phyloP scores from a whole-genome alignment of 1,140 invertebrate genomes.

The Nylanderia fulva region DNA sequence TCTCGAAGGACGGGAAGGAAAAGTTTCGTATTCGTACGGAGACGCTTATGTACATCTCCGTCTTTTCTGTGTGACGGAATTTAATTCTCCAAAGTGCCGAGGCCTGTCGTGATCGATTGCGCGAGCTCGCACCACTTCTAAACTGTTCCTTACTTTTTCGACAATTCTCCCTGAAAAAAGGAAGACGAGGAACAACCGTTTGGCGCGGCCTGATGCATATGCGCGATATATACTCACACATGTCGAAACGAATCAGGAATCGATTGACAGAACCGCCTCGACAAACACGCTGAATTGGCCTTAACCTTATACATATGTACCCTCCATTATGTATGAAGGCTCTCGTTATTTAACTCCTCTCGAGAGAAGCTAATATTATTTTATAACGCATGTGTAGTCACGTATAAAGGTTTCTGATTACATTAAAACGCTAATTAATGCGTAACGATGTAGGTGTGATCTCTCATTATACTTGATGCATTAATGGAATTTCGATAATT shows the following conservation, averaged over 20 bases:
- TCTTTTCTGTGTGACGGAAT: conserved; percentile 51
- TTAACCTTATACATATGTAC: conserved; percentile 12
- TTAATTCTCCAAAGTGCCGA: conserved; percentile 65
- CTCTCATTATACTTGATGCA: conserved; percentile 27
- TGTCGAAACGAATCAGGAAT: background rate
- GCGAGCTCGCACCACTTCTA: conserved; percentile 28
- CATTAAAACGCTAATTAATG: conserved; percentile 45
- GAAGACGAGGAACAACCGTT: background rate
- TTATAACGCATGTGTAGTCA: conserved; percentile 24
- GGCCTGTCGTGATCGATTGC: conserved; percentile 60
- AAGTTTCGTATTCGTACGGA: conserved; percentile 58
- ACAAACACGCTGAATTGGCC: conserved; percentile 4
- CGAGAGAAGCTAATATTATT: conserved; percentile 28
- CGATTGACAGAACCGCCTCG: background rate
- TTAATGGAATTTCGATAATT: conserved; percentile 35
- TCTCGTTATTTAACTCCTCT: conserved; percentile 13
- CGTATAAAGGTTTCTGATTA: conserved; percentile 21
- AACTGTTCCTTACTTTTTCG: conserved; percentile 44
- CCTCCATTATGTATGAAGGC: background rate
- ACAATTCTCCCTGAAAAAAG: conserved; percentile 25
- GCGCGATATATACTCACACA: background rate
- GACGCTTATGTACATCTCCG: conserved; percentile 46
- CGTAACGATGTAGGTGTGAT: conserved; percentile 18
- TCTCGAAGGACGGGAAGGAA: conserved; percentile 49
- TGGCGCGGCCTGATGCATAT: conserved; percentile 14